Evolutionary conservation across 2,888 invertebrate genomes (phyloP).

Genomic region (Shargacucullia verbasci): DNA sequence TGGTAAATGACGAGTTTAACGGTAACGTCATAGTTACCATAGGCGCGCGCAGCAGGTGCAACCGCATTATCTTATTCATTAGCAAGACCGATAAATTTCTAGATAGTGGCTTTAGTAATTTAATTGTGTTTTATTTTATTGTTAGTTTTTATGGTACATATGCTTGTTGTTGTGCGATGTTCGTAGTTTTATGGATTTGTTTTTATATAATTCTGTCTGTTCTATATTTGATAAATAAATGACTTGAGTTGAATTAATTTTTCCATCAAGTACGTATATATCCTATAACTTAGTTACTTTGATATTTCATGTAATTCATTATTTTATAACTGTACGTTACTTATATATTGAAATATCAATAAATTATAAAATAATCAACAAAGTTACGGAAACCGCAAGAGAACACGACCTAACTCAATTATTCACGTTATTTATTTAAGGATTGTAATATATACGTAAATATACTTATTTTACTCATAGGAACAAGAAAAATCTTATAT

Average conservation of each 20-base stretch:
- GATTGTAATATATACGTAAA: not conserved
- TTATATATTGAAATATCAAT: too few species aligned
- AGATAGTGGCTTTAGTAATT: slow-evolving; percentile 29
- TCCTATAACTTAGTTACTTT: too few species aligned
- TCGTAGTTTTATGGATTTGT: slow-evolving; percentile 15
- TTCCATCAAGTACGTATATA: too few species aligned
- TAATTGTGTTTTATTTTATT: slow-evolving; percentile 42
- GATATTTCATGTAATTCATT: too few species aligned
- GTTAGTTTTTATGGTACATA: slow-evolving; percentile 31
- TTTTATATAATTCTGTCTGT: not conserved
- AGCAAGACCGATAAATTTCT: slow-evolving; percentile 47
- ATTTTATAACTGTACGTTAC: too few species aligned
- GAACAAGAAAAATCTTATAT: not conserved
- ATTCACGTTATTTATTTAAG: too few species aligned
- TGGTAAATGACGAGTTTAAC: slow-evolving; percentile 34
- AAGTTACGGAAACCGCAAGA: not conserved
- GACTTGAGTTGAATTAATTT: too few species aligned
- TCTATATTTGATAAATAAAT: too few species aligned
- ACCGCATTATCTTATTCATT: slow-evolving; percentile 49
- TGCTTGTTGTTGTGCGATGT: slow-evolving; percentile 9
- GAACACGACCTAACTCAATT: too few species aligned
- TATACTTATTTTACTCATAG: not conserved
- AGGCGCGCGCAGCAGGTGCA: slow-evolving; percentile 47
- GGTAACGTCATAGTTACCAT: slow-evolving; percentile 24
- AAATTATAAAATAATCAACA: too few species aligned